Conservation (phyloP, 2,888 invertebrate species). For the Geotrupes spiniger region DNA sequence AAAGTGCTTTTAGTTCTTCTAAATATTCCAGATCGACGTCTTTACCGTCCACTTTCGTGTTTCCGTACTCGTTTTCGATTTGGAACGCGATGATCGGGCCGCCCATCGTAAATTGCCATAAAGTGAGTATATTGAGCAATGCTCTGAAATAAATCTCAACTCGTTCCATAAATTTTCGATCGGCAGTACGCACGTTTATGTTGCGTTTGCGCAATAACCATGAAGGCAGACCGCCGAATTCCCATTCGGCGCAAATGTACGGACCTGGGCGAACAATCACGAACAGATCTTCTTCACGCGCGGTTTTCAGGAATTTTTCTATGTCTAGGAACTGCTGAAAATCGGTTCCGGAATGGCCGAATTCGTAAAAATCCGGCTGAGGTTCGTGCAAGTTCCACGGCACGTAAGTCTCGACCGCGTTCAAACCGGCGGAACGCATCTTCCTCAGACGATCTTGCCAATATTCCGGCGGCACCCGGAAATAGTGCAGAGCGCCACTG, state of each 20-base stretch:
- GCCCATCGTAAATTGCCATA: constrained; percentile 63
- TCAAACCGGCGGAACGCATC: constrained; percentile 78
- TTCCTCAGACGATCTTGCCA: constrained; percentile 78
- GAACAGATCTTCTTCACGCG: constrained; percentile 70
- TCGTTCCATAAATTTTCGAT: constrained; percentile 47
- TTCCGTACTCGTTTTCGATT: constrained; percentile 92
- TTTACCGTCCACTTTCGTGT: constrained; percentile 42
- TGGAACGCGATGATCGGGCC: constrained; percentile 85
- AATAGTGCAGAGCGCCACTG: constrained; percentile 75
- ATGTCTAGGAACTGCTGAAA: constrained; percentile 59
- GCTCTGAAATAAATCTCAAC: constrained; percentile 53
- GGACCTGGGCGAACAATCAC: constrained; percentile 84
- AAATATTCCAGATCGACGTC: constrained; percentile 46
- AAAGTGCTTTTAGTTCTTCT: constrained; percentile 44
- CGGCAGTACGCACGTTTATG: constrained; percentile 48
- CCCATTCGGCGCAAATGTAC: constrained; percentile 88
- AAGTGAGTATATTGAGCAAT: constrained; percentile 51
- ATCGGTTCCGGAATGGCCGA: constrained; percentile 63
- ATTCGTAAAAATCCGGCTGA: constrained; percentile 52
- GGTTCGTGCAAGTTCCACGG: constrained; percentile 90
- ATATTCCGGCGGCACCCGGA: constrained; percentile 71
- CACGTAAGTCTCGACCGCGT: constrained; percentile 80
- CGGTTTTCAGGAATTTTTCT: constrained; percentile 64
- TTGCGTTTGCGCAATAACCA: constrained; percentile 49
- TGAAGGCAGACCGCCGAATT: constrained; percentile 51